Percentiles rank a stretch among this genome's conserved stretches.
phyloP scores from a whole-genome alignment of 2,797 vertebrate genomes.

The Acrossocheilus wenchowensis region DNA sequence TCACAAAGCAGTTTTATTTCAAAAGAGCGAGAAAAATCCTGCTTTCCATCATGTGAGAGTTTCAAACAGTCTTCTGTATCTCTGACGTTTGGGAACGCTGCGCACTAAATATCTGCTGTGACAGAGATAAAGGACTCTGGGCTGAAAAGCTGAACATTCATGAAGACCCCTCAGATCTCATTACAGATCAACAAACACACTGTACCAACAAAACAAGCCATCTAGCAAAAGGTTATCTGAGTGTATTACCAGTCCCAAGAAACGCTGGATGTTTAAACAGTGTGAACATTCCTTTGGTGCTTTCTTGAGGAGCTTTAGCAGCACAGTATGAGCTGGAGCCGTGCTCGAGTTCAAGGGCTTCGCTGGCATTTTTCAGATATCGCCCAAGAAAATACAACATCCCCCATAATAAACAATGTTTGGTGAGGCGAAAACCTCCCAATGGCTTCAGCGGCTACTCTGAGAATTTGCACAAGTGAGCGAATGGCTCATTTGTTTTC shows the following conservation, averaged over 20 bases:
- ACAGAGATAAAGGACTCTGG: neutral
- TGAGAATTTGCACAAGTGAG: slow-evolving; percentile 24
- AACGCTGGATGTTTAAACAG: neutral
- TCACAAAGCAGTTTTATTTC: neutral
- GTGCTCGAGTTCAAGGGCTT: neutral
- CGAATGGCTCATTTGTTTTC: slow-evolving; percentile 39
- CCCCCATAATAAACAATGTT: slow-evolving; percentile 26
- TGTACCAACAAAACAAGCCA: neutral
- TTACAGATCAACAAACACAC: slow-evolving; percentile 20
- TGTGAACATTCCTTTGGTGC: neutral
- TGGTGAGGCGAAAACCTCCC: slow-evolving; percentile 1
- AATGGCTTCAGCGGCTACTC: neutral
- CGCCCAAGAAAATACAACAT: neutral
- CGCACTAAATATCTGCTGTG: neutral
- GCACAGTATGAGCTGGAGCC: neutral
- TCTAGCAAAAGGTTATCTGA: neutral
- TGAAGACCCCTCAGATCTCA: slow-evolving; percentile 23
- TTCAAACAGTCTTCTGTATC: neutral
- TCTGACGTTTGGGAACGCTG: neutral
- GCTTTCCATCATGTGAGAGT: neutral
- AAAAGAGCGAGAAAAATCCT: neutral
- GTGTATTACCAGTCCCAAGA: neutral
- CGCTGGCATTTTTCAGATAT: slow-evolving; percentile 5
- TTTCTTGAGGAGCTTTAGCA: neutral
- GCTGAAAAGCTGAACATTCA: slow-evolving; percentile 31